Conservation (phyloP, 1,140 invertebrate genomes). For the Hypothenemus hampei region DNA sequence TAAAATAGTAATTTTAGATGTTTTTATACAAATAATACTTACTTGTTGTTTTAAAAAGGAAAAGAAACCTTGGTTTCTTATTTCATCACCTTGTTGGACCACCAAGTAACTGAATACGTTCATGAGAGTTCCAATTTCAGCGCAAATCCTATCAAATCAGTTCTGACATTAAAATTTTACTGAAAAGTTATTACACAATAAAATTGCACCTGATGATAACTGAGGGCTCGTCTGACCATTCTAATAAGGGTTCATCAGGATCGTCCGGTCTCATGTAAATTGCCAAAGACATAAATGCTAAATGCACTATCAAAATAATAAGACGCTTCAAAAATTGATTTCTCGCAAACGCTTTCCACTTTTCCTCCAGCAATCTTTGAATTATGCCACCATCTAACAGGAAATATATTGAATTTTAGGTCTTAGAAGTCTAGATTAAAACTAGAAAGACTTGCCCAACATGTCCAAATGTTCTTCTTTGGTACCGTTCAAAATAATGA, state of each 20-base stretch:
- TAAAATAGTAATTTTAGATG: not conserved
- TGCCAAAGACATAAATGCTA: conserved; percentile 82
- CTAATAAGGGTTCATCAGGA: conserved; percentile 50
- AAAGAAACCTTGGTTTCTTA: conserved; percentile 85
- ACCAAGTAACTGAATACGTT: conserved; percentile 87
- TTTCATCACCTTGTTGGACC: conserved; percentile 87
- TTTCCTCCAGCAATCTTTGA: conserved; percentile 93
- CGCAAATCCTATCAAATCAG: conserved; percentile 48
- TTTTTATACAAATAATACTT: conserved; percentile 45
- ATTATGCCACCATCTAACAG: conserved; percentile 87
- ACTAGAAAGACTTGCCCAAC: conserved; percentile 52
- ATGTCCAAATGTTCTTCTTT: conserved; percentile 98
- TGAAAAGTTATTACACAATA: conserved; percentile 7
- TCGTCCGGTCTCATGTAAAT: conserved; percentile 81
- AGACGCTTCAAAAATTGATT: conserved; percentile 89
- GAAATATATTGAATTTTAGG: not conserved
- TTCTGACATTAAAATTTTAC: not conserved
- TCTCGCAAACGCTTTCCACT: conserved; percentile 98
- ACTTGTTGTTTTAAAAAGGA: conserved; percentile 92
- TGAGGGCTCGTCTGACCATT: conserved; percentile 51
- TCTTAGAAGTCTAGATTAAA: not conserved
- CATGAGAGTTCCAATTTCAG: conserved; percentile 76
- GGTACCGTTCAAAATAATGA: conserved; percentile 95
- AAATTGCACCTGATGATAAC: conserved; percentile 47
- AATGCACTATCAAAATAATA: conserved; percentile 78